Percentiles rank a stretch among this genome's conserved stretches.
Evolutionary conservation across 2,888 invertebrate genomes (phyloP).

Genomic region (Amblyjoppa proteus): DNA sequence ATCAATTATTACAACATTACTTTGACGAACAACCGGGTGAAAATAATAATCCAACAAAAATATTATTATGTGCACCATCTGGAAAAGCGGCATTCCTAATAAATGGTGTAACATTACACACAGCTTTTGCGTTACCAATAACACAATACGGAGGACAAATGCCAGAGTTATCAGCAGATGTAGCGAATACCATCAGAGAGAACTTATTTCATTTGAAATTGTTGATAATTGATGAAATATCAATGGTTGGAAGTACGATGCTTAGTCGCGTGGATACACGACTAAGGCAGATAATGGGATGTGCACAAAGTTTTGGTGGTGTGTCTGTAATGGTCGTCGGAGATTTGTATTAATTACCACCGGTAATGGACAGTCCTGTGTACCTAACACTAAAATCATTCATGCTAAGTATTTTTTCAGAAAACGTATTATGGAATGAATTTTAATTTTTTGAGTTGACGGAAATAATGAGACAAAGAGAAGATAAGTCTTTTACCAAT

Average conservation of each 20-base stretch:
- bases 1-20: conserved; percentile 29
- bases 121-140: conserved; percentile 72
- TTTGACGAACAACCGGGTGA: conserved; percentile 60
- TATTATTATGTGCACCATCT: background rate
- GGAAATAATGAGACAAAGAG: conserved; percentile 76
- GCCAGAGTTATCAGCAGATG: conserved; percentile 39
- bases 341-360: conserved; percentile 79
- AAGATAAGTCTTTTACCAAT: conserved; percentile 71
- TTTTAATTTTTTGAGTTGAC: conserved; percentile 75
- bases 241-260: conserved; percentile 40
- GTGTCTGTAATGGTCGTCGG: conserved; percentile 78
- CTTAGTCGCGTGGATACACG: conserved; percentile 74
- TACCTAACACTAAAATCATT: conserved; percentile 62
- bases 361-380: conserved; percentile 73
- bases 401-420: conserved; percentile 46
- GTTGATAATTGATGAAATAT: conserved; percentile 79
- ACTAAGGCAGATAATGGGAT: conserved; percentile 76
- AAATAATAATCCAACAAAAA: conserved; percentile 69
- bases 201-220: conserved; percentile 70
- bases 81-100: conserved; percentile 75
- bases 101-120: conserved; percentile 73
- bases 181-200: conserved; percentile 67
- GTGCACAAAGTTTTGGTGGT: conserved; percentile 75
- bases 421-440: conserved; percentile 68
- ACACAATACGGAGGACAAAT: conserved; percentile 25